These are phyloP conservation scores for Trichonephila inaurata DNA, from an alignment of 1,140 invertebrate species.

Conservation along the genomic window DNA sequence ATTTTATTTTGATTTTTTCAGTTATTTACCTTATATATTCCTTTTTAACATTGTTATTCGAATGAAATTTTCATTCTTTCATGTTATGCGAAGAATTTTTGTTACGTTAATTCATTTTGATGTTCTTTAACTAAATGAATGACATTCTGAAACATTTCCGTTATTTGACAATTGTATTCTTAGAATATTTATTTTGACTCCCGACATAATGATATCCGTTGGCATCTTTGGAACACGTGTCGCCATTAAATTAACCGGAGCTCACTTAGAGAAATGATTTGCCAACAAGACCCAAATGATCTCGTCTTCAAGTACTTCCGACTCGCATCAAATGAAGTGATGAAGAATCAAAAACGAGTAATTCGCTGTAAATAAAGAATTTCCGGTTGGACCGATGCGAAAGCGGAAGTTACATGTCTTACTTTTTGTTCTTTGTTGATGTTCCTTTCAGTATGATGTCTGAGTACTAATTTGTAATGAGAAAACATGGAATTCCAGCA, in stretches of 20 bases:
- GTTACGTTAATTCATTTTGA: neutral
- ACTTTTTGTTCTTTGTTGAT: neutral
- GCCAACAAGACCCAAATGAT: slow-evolving; percentile 3
- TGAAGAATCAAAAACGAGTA: slow-evolving; percentile 22
- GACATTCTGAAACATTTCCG: neutral
- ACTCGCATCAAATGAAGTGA: slow-evolving; percentile 10
- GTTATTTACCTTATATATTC: too few relatives aligned
- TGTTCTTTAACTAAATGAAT: neutral
- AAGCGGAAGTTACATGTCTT: slow-evolving; percentile 24
- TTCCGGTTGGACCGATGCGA: slow-evolving; percentile 20
- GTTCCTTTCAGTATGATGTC: neutral
- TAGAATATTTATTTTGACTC: neutral
- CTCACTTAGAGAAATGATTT: slow-evolving; percentile 45
- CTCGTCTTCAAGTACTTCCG: neutral
- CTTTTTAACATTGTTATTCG: too few relatives aligned
- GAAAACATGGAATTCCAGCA: neutral
- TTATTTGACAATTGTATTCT: neutral
- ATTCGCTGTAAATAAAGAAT: slow-evolving; percentile 41
- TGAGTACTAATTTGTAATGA: neutral
- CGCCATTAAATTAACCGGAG: slow-evolving; percentile 8
- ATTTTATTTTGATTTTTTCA: too few relatives aligned
- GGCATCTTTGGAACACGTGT: neutral
- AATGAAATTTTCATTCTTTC: too few relatives aligned
- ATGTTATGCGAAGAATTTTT: too few relatives aligned
- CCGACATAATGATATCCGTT: neutral